Evolutionary conservation across 2,113 vertebrate genomes (phyloP).

Genomic region (Tautogolabrus adspersus): DNA sequence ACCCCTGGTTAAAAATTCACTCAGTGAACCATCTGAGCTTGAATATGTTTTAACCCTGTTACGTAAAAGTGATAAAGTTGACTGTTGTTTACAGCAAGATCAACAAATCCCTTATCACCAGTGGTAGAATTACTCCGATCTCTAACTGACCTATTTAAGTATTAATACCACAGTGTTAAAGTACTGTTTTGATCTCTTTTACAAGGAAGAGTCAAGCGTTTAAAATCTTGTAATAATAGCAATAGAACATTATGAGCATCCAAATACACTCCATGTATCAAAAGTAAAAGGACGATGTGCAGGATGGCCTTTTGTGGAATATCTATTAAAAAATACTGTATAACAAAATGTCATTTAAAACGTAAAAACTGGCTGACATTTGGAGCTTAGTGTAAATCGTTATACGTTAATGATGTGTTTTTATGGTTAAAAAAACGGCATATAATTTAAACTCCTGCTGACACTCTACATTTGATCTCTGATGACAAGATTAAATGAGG

Average conservation of each 20-base stretch:
- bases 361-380: neutral
- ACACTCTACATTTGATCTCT: no score
- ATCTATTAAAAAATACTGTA: no score
- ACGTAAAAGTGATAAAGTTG: neutral
- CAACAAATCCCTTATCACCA: neutral
- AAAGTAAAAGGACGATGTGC: no score
- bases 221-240: no score
- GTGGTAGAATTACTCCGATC: neutral
- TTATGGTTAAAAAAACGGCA: neutral
- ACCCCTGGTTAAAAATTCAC: conserved; percentile 26
- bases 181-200: no score
- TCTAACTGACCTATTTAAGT: neutral
- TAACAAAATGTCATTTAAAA: no score
- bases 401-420: no score
- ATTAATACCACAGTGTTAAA: no score
- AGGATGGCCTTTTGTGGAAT: no score
- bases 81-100: neutral
- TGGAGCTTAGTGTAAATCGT: neutral
- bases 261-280: neutral
- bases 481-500: neutral
- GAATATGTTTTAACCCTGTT: conserved; percentile 4
- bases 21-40: neutral
- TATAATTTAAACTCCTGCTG: neutral
- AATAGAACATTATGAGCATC: neutral
- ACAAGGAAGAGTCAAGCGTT: no score